Percentiles rank a stretch among this genome's conserved stretches.
These are phyloP conservation scores for Microchrysa polita DNA, from an alignment of 2,888 invertebrate species.

Conservation along the genomic window DNA sequence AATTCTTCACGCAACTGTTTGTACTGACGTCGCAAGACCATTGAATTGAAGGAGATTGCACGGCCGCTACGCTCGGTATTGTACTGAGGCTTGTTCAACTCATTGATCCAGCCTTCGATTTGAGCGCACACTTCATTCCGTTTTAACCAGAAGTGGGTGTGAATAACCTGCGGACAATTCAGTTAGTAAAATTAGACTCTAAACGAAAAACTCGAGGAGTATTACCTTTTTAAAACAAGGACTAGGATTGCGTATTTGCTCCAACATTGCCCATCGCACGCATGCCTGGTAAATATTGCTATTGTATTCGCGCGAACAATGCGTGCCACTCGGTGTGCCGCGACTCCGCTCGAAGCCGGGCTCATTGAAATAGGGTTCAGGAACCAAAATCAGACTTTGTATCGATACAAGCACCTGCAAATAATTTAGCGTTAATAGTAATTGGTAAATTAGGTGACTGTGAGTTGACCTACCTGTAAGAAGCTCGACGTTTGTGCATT, in stretches of 20 bases:
- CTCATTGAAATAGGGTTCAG: slow-evolving; percentile 95
- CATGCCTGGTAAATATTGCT: slow-evolving; percentile 95
- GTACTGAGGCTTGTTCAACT: slow-evolving; percentile 82
- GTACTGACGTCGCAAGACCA: slow-evolving; percentile 81
- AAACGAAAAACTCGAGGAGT: neutral
- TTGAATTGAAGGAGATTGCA: slow-evolving; percentile 79
- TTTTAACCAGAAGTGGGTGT: slow-evolving; percentile 94
- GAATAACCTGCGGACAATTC: slow-evolving; percentile 76
- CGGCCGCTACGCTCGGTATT: slow-evolving; percentile 79
- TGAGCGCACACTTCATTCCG: slow-evolving; percentile 89
- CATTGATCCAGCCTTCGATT: slow-evolving; percentile 89
- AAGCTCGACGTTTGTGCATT: slow-evolving; percentile 95
- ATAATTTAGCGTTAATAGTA: slow-evolving; percentile 13
- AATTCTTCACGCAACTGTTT: slow-evolving; percentile 87
- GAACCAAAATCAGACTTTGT: slow-evolving; percentile 89
- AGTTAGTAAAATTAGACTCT: neutral
- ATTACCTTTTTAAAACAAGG: slow-evolving; percentile 89
- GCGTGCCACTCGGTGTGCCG: slow-evolving; percentile 87
- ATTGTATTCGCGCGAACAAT: slow-evolving; percentile 93
- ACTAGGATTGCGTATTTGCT: slow-evolving; percentile 89
- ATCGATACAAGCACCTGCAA: slow-evolving; percentile 87
- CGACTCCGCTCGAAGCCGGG: slow-evolving; percentile 92
- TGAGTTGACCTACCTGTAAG: slow-evolving; percentile 69
- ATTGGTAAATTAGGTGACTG: neutral
- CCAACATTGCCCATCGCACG: slow-evolving; percentile 96